Evolutionary conservation across 1,140 invertebrate genomes (phyloP), one percentile per base, ranked within the genome.

Genomic region (Sitobion miscanthi): DNA sequence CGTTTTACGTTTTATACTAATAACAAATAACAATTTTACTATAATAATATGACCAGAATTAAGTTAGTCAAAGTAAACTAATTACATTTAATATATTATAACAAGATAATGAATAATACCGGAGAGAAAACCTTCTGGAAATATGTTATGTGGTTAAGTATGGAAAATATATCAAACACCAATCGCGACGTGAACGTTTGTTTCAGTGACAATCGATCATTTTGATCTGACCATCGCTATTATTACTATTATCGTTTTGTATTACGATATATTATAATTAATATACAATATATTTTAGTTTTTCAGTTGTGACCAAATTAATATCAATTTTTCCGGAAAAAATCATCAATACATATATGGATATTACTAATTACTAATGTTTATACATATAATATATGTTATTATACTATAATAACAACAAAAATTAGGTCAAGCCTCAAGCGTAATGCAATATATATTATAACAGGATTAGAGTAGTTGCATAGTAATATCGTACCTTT

Each of bases 381-480:
- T 85, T 4, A 45, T 42, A 30, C 30, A 62, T 85, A 85, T 54
- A 38, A 38, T 38, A 38, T 38, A 38, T 38, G 38, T 38, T 38
- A 38, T 38, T 38, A 38, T 38, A 38, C 2, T 38, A 54, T 54
- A 54, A 85, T 89, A 89, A 89, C 21, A 89, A 57, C 21, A 11
- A 54, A 89, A 54, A 87, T n/a, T 77, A 77, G 62, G 62, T 77
- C 62, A 77, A 69, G 25, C 11, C 30, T 69, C 62, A 69, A 77
- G 62, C 62, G 62, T 35, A n/a, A 77, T 77, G 14, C n/a, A 77
- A 77, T 77, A 69, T 69, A 49, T 11, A 52, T 52, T 52, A 83
- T 83, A 38, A 83, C 21, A 83, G 77, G 21, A 89, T 89, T 57
- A 89, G 87, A 89, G 87, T 89, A 89, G 87, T 89, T 89, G 49